Evolutionary conservation across 2,888 invertebrate genomes (phyloP), one percentile per base, ranked within the genome.

Genomic region (Autographa pulchrina): DNA sequence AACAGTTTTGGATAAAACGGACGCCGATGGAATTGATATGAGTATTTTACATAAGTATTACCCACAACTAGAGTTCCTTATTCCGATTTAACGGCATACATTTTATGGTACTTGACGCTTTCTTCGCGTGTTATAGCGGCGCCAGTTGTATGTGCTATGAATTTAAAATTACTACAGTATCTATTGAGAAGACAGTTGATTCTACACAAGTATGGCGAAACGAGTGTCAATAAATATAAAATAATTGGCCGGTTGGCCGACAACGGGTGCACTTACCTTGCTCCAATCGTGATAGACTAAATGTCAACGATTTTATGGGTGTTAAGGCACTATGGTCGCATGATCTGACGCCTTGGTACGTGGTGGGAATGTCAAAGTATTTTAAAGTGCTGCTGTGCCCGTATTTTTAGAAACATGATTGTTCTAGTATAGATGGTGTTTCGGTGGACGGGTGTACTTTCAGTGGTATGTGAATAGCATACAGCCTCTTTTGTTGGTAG

Each of bases 231-330:
- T 81, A 78, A 74, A 74, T 70, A 74, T 65, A 43, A 68, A 69
- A 65, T 66, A 18, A 54, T 59, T 56, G 59, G 75, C 66, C 81
- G 66, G 68, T 59, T 56, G 59, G 75, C 66, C 83, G 66, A 70
- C 68, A 75, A 81, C 69, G 70, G 70, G 83, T 80, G 14, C 78
- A 60, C 54, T 61, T 69, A 76, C 79, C 77, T 65, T 60, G 48
- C 63, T 64, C 60, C 71, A 81, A 81, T 81, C 83, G 78, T 81
- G 82, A 85, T 80, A 76, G 84, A 83, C 72, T 68, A 71, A 78
- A 82, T 86, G 85, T 86, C 85, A 85, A 83, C 81, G 80, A 77
- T 82, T 88, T 88, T 85, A 88, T 85, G 77, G 80, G 61, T 72
- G 62, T 70, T 75, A 70, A 67, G 71, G 81, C 75, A 78, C 65